Evolutionary conservation across 2,888 invertebrate species (phyloP), one percentile per base, ranked within the genome.

Genomic region (Chrysolina americana): DNA sequence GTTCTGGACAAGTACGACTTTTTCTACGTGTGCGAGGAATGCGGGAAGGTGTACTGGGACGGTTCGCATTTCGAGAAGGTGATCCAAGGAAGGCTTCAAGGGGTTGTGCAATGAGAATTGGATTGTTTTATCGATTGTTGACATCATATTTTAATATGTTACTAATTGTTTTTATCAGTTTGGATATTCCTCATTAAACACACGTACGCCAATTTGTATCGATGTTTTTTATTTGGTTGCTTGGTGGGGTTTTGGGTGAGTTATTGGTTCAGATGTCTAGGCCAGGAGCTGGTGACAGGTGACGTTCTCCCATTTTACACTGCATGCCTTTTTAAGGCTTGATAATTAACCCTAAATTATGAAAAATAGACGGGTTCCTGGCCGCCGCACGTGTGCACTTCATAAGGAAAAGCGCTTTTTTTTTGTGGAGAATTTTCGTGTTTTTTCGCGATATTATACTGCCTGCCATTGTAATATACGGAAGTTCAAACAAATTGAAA

Each of bases 11-110:
- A 85, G 75, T 78, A 81, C 23, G 89, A 92, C 70, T 80, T 89
- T 73, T 94, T 93, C 84, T 92, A 92, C 80, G 87, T 94, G 44
- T 96, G 96, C 87, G 91, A 92, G 79, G 85, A 84, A 41, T 96
- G 95, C 88, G 95, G 95, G 0, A 93, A 93, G 85, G 89, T 94
- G 68, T 94, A 92, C 86, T 95, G 95, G 93, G 93, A 93, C 76
- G 88, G 88, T 15, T 83, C 83, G 65, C 88, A 88, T 79, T 86
- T 85, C 62, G 87, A 86, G 50, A 81, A 78, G 73, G 85, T 87
- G 19, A 74, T 87, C 28, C 73, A 79, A 19, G 86, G 87, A 62
- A 79, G 85, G 71, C 83, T 87, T 41, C 84, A 85, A 73, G 85
- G 84, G 71, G 85, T 87, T 73, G 86, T 87, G 79, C 76, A 79